Evolutionary conservation across 2,113 vertebrate species (phyloP), one percentile per base, ranked within the genome.

Genomic region (Pygoscelis antarcticus): DNA sequence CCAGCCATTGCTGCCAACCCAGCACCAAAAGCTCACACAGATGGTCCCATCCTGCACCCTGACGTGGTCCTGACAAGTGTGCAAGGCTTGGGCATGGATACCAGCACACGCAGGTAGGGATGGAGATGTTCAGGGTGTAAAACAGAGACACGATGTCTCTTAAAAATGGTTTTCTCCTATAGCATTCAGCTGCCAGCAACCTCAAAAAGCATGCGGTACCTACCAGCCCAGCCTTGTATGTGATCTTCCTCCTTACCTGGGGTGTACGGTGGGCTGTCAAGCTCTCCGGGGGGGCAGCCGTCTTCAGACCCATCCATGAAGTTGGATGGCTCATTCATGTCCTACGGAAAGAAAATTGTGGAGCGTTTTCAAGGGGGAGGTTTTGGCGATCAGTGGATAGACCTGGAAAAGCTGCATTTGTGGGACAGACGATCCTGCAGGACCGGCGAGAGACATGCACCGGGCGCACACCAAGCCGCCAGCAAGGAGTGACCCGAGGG

Each of bases 251-350:
- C 57, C 94, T 89, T 87, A 99, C 99, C 98, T 0, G 99, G 99
- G 2, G 92, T 98, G 84, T 99, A 99, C 1, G 99, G 99, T 40
- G 99, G 99, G 76, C 97, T 98, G 88, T 99, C 99, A 0, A 99
- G 81, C 36, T 97, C 97, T 92, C 98, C 98, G 0, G 97, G 96
- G 1, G 98, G 98, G 69, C 99, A 99, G 65, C 99, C 99, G 0
- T 97, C 93, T 27, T 98, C 97, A 6, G 99, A 99, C 5, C 99
- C 99, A 76, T 99, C 99, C 90, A 98, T 81, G 93, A 99, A 99
- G 87, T 99, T 99, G 11, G 99, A 99, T 0, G 99, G 99, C 68
- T 99, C 99, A 12, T 99, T 99, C 99, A 99, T 99, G 95, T 99
- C 99, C 99, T 99, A 70, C 57, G 79, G 64, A 80, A 76, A 74